Base-by-base conservation (phyloP, 2,888 invertebrate species). In the Eupithecia centaureata region DNA sequence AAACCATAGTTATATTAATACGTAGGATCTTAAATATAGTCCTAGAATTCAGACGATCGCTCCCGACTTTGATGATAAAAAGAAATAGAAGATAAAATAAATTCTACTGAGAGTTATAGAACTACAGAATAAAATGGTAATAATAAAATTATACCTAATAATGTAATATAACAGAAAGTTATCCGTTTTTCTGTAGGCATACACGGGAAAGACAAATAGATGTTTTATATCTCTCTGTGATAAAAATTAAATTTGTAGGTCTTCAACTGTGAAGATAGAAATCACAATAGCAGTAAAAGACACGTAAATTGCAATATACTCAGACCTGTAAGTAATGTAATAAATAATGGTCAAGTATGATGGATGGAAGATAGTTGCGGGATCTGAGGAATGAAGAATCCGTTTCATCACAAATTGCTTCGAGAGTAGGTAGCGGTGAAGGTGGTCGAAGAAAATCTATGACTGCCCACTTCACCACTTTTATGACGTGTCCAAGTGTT, bases 311-410 rank as follows among this genome's bases (percentile, higher is more conserved):
- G 58, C 62, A 38, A 58, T 51, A 67, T 52, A 52, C 35, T 13
- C 27, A 28, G 28, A 28, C 27, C 28, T 27, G 30, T 33, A 35
- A 18, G 35, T 35, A 35, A 28, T 56, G 63, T 67, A 47, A 51
- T 54, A 27, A 42, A 63, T 67, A 59, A 67, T 67, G 62, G 62
- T 38, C 56, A 51, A 30, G 18, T n/a, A 63, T 67, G 67, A 66
- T 62, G 47, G 66, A 67, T 67, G 66, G 25, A 35, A 42, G 60
- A 52, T 57, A 13, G 62, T 51, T 65, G 30, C n/a, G 54, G 65
- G 61, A 54, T 61, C 28, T 56, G 56, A 27, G 30, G 18, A 27
- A 52, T 15, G 52, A 27, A 52, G 56, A 28, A 56, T 56, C 30
- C 56, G 54, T 56, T 56, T 35, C 18, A 15, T 47, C 30, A 32